These are phyloP conservation scores for Glyptemys insculpta DNA, from an alignment of 2,797 vertebrate species.

Conservation along the genomic window DNA sequence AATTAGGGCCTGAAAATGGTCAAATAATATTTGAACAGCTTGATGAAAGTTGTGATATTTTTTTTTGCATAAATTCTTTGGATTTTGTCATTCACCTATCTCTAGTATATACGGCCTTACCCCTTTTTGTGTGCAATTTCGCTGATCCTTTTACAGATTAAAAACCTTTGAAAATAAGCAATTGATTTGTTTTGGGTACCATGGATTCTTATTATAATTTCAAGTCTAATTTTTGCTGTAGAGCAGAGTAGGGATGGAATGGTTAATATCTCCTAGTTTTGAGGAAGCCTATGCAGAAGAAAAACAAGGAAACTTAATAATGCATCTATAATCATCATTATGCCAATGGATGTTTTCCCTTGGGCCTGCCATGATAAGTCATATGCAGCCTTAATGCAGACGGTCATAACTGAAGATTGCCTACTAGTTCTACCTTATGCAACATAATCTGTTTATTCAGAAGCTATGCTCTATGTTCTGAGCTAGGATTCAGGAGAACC, in stretches of 20 bases:
- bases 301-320: conserved; percentile 29
- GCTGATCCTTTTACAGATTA: background rate
- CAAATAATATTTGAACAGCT: background rate
- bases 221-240: conserved; percentile 25
- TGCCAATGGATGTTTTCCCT: conserved; percentile 57
- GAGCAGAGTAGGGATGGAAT: background rate
- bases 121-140: conserved; percentile 2
- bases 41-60: background rate
- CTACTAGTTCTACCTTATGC: conserved; percentile 53
- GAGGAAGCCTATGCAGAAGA: conserved; percentile 38
- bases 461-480: conserved; percentile 38
- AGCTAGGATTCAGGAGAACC: conserved; percentile 62
- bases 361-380: conserved; percentile 64
- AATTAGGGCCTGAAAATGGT: background rate
- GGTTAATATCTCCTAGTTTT: conserved; percentile 29
- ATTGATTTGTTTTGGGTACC: background rate
- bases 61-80: conserved; percentile 16
- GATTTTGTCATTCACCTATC: background rate
- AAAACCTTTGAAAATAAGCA: conserved; percentile 31
- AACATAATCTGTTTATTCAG: conserved; percentile 63
- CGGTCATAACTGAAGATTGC: conserved; percentile 26
- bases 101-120: background rate
- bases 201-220: background rate
- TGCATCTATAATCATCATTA: conserved; percentile 54
- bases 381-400: conserved; percentile 30